phyloP scores from a whole-genome alignment of 2,113 vertebrate genomes.

The Noturus placidus region DNA sequence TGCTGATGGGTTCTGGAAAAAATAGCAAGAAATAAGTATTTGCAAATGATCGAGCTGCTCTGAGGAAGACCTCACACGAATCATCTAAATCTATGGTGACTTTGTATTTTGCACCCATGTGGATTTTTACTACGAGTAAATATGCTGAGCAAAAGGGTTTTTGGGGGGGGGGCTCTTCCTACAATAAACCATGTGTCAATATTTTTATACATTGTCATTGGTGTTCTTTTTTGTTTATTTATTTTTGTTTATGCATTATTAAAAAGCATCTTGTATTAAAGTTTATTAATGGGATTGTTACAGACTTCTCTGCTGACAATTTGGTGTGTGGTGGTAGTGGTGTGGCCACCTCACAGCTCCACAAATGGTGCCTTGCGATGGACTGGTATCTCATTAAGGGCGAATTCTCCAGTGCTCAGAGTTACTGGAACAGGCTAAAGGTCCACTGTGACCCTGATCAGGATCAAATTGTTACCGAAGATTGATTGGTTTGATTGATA shows the following conservation, averaged over 20 bases:
- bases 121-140: slow-evolving; percentile 72
- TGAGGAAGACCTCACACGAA: slow-evolving; percentile 53
- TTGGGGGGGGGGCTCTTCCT: slow-evolving; percentile 48
- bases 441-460: background rate
- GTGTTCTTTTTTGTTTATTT: slow-evolving; percentile 11
- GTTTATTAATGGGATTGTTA: background rate
- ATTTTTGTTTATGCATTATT: background rate
- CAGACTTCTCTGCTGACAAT: background rate
- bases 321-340: background rate
- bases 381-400: background rate
- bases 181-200: slow-evolving; percentile 67
- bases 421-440: background rate
- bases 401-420: background rate
- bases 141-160: slow-evolving; percentile 56
- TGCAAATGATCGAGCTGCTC: slow-evolving; percentile 23
- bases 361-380: background rate
- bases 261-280: background rate
- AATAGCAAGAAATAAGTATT: slow-evolving; percentile 34
- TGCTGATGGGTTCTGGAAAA: slow-evolving; percentile 41
- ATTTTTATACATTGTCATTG: slow-evolving; percentile 46
- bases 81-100: slow-evolving; percentile 53
- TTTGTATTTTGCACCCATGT: slow-evolving; percentile 65
- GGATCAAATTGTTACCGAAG: background rate
- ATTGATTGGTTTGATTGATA: background rate
- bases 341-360: background rate